These are phyloP conservation scores for Meandrina meandrites DNA, from an alignment of 92 coral and sea anemone genomes.

Conservation along the genomic window DNA sequence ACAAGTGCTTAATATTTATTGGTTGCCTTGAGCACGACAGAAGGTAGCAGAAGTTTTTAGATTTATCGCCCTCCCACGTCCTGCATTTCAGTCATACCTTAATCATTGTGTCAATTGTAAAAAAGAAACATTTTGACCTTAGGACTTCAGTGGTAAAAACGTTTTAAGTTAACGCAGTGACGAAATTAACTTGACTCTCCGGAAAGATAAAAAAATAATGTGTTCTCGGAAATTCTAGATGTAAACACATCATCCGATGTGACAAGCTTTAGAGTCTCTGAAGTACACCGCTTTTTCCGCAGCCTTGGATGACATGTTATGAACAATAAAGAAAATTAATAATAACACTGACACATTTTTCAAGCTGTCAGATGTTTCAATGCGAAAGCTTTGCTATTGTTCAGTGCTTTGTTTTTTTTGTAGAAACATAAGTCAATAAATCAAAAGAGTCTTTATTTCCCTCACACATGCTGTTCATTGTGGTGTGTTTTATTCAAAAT, in stretches of 20 bases:
- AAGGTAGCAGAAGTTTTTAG: constrained; percentile 1
- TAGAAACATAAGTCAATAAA: too few relatives aligned
- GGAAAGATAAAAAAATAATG: not conserved
- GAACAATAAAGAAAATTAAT: constrained; percentile 3
- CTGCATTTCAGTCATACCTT: constrained; percentile 2
- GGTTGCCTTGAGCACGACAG: not conserved
- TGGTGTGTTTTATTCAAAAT: not conserved
- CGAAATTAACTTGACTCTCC: not conserved
- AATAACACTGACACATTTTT: not conserved
- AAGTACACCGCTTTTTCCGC: not conserved
- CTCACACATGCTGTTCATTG: not conserved
- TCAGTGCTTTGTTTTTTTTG: not conserved
- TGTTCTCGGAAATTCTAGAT: not conserved
- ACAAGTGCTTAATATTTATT: not conserved
- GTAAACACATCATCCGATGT: not conserved
- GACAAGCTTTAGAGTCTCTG: not conserved
- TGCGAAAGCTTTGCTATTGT: constrained; percentile 3
- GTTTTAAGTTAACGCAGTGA: not conserved
- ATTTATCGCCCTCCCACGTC: not conserved
- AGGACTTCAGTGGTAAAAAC: not conserved
- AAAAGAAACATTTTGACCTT: not conserved
- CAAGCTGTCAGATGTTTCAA: constrained; percentile 1
- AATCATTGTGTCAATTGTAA: constrained; percentile 15
- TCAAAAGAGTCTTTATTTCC: not conserved
- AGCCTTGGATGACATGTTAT: not conserved